Percentiles rank a stretch among this genome's conserved stretches.
These are phyloP conservation scores for Eupeodes luniger DNA, from an alignment of 2,888 invertebrate genomes.

Conservation along the genomic window DNA sequence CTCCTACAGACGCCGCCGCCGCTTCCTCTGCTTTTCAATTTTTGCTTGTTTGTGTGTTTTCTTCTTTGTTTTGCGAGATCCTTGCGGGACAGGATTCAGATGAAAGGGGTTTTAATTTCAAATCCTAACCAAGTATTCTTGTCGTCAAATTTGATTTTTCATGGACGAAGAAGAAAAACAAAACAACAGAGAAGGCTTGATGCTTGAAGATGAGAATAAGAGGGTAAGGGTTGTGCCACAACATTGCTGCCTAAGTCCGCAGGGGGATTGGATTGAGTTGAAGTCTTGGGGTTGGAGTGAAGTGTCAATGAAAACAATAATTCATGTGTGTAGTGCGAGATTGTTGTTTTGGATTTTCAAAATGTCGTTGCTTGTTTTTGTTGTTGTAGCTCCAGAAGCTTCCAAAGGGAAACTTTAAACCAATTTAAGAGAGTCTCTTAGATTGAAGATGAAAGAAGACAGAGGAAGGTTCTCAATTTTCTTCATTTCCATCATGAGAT, in stretches of 20 bases:
- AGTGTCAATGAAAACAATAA: constrained; percentile 52
- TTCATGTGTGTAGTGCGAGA: constrained; percentile 32
- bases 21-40: neutral
- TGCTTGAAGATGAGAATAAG: neutral
- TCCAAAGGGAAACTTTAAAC: constrained; percentile 36
- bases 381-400: neutral
- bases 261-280: too few relatives aligned
- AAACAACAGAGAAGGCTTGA: neutral
- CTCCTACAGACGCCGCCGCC: neutral
- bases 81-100: constrained; percentile 13
- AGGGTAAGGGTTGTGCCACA: neutral
- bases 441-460: constrained; percentile 63
- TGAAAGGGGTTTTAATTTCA: constrained; percentile 53
- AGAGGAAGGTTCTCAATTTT: constrained; percentile 39
- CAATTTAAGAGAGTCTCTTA: constrained; percentile 7
- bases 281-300: neutral
- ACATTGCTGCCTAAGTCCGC: neutral
- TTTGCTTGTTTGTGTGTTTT: constrained; percentile 12
- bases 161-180: constrained; percentile 5
- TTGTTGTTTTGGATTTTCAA: constrained; percentile 48
- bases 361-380: neutral
- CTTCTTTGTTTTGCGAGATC: neutral
- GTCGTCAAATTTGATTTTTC: constrained; percentile 59
- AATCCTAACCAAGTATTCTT: constrained; percentile 61
- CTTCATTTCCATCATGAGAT: constrained; percentile 35